Percentiles rank a stretch among this genome's conserved stretches.
Conservation (phyloP, 1,140 invertebrate species). For the Phymorhynchus buccinoides region DNA sequence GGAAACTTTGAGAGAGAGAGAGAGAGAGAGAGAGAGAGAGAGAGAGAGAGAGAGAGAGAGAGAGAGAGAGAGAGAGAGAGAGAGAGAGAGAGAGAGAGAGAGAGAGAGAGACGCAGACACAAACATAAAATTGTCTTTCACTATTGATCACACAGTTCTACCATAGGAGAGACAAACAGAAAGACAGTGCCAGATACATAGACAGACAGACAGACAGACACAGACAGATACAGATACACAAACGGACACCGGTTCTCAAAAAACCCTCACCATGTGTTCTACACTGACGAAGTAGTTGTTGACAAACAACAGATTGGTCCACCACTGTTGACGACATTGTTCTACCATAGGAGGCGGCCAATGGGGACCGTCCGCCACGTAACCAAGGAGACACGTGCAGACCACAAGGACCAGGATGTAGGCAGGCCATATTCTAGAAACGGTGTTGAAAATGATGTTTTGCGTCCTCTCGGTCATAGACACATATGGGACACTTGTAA, state of each 20-base stretch:
- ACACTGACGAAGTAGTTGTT: conserved; percentile 82
- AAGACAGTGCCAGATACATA: background rate
- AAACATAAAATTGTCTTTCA: conserved; percentile 39
- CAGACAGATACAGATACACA: too few relatives aligned
- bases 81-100: too few relatives aligned
- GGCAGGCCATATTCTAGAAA: conserved; percentile 80
- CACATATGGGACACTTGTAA: too few relatives aligned
- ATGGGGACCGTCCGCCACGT: conserved; percentile 77
- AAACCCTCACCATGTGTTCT: conserved; percentile 32
- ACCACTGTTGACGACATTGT: conserved; percentile 82
- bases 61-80: too few relatives aligned
- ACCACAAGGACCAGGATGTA: conserved; percentile 87
- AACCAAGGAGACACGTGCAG: conserved; percentile 81
- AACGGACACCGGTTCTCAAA: background rate
- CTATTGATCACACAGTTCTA: too few relatives aligned
- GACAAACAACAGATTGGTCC: conserved; percentile 85
- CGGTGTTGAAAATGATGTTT: background rate
- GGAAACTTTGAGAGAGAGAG: too few relatives aligned
- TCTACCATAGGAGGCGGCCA: conserved; percentile 41
- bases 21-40: too few relatives aligned
- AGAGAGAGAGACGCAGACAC: too few relatives aligned
- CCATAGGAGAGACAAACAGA: too few relatives aligned
- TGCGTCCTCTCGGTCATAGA: too few relatives aligned
- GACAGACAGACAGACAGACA: too few relatives aligned
- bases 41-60: too few relatives aligned